Conservation (phyloP, 2,888 invertebrate species). For the Scelioninae gen. 2 region DNA sequence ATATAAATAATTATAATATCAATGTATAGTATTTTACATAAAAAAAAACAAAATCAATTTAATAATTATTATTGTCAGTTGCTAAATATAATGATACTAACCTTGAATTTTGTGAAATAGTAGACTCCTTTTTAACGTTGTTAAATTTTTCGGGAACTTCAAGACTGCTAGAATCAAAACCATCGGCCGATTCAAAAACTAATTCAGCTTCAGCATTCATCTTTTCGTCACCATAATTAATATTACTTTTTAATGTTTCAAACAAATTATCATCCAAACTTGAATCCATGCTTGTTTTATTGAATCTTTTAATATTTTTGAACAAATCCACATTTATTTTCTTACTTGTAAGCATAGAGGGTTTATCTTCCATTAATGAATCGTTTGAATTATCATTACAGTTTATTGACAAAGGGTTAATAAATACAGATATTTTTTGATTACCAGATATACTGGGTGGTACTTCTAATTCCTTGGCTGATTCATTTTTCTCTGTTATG, state of each 20-base stretch:
- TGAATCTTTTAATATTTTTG: slow-evolving; percentile 72
- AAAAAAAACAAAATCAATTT: too few species aligned
- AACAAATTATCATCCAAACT: slow-evolving; percentile 73
- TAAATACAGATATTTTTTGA: slow-evolving; percentile 80
- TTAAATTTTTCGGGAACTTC: slow-evolving; percentile 61
- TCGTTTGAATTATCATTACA: slow-evolving; percentile 72
- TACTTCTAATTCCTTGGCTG: slow-evolving; percentile 76
- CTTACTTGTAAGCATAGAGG: slow-evolving; percentile 60
- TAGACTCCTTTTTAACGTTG: slow-evolving; percentile 65
- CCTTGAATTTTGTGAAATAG: slow-evolving; percentile 65
- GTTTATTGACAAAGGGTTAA: slow-evolving; percentile 79
- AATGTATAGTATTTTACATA: too few species aligned
- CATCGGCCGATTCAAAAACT: slow-evolving; percentile 72
- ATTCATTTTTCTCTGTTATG: slow-evolving; percentile 74
- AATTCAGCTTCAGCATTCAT: slow-evolving; percentile 70
- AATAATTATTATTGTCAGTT: too few species aligned
- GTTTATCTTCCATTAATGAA: slow-evolving; percentile 72
- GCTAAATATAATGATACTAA: slow-evolving; percentile 16
- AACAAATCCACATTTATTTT: slow-evolving; percentile 69
- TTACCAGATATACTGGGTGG: slow-evolving; percentile 76
- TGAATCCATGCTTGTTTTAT: slow-evolving; percentile 70
- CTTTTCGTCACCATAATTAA: slow-evolving; percentile 71
- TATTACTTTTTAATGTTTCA: slow-evolving; percentile 65
- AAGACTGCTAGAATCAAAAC: slow-evolving; percentile 72
- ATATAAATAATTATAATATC: too few species aligned